Base-by-base conservation (phyloP, 2,113 vertebrate species). In the Actenoides lindsayi region DNA sequence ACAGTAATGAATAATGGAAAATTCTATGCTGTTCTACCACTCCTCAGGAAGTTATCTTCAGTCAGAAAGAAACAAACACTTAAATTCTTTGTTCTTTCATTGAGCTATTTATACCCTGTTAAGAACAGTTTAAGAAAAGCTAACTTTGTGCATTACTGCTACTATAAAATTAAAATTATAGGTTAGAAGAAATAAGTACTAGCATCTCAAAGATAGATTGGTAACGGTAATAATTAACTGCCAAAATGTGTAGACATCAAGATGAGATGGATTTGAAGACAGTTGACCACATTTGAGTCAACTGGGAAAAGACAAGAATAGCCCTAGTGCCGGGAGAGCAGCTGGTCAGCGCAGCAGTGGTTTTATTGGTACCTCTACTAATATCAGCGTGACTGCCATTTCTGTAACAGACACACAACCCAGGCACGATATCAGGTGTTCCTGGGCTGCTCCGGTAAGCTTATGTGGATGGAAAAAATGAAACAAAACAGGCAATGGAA, bases 1-100 rank as follows among this genome's bases (percentile, higher is more conserved):
- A 78, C 8, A 68, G 30, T 63, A 86, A 90, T 92, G 87, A 95
- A 76, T 77, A 94, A 86, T 54, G 20, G 39, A 51, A 96, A 89
- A 83, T 51, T 75, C 13, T 74, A 25, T 27, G 31, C 23, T 92
- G 14, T 41, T 91, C 53, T 60, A 63, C 31, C 48, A 64, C 30
- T 53, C 41, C 54, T 79, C 4, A 23, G 50, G 35, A 78, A 77
- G 31, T 12, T 74, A 48, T 27, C 27, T 76, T 73, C 51, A 89
- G 39, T 64, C 42, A 46, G 88, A 91, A 77, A 93, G 64, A 70
- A 69, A 73, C 5, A 62, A 78, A 53, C 11, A 35, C 16, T 74
- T 50, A 69, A 46, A 56, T 1, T n/a, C 5, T 5, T 60, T 65
- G 7, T 51, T 81, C 14, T 54, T 65, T 83, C 68, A 63, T 13